Percentiles rank a stretch among this genome's conserved stretches.
Conservation (phyloP, 35 echinoderm and acorn worm species). For the Chiridota heheva region DNA sequence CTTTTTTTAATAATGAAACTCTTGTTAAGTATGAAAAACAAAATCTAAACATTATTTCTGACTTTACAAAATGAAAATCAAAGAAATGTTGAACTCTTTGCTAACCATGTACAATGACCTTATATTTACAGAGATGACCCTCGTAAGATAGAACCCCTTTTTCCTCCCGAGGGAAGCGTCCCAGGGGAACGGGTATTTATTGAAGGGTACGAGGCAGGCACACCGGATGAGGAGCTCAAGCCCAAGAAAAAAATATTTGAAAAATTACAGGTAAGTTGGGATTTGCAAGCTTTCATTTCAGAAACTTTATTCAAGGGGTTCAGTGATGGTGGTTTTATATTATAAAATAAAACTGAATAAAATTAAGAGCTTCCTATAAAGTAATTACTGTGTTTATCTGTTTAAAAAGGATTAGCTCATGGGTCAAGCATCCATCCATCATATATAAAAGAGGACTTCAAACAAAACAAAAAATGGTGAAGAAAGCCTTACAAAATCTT, state of each 20-base stretch:
- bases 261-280: slow-evolving; percentile 75
- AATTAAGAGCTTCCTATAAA: not conserved
- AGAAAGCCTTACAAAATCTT: too few relatives aligned
- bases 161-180: slow-evolving; percentile 86
- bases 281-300: not conserved
- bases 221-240: slow-evolving; percentile 89
- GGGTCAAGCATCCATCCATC: too few relatives aligned
- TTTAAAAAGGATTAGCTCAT: too few relatives aligned
- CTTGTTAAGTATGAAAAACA: too few relatives aligned
- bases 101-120: too few relatives aligned
- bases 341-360: not conserved
- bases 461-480: too few relatives aligned
- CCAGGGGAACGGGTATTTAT: slow-evolving; percentile 82
- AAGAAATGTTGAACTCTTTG: too few relatives aligned
- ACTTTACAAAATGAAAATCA: too few relatives aligned
- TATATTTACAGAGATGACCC: slow-evolving; percentile 83
- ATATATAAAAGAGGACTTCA: too few relatives aligned
- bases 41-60: too few relatives aligned
- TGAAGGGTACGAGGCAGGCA: slow-evolving; percentile 65
- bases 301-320: not conserved
- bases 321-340: not conserved
- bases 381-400: not conserved
- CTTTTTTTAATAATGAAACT: too few relatives aligned
- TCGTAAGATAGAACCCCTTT: slow-evolving; percentile 69
- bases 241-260: slow-evolving; percentile 99